Evolutionary conservation across 2,888 invertebrate species (phyloP).

Genomic region (Cheilosia grossa): DNA sequence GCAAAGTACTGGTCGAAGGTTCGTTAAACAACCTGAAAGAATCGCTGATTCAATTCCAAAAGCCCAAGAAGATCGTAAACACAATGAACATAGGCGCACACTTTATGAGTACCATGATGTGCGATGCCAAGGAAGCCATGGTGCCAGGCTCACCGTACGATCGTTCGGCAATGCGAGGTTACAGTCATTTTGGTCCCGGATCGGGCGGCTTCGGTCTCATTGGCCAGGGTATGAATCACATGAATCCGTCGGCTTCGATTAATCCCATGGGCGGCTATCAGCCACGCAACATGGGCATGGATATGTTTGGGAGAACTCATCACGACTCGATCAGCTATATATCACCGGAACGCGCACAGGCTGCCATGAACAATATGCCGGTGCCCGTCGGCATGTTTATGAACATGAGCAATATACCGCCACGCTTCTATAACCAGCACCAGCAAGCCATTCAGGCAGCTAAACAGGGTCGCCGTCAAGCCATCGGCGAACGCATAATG

Average conservation of each 20-base stretch:
- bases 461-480: slow-evolving; percentile 82
- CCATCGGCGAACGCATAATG: slow-evolving; percentile 77
- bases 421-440: slow-evolving; percentile 90
- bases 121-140: slow-evolving; percentile 97
- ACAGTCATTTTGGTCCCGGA: slow-evolving; percentile 75
- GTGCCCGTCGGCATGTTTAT: slow-evolving; percentile 97
- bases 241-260: slow-evolving; percentile 47
- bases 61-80: slow-evolving; percentile 97
- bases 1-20: slow-evolving; percentile 96
- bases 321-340: slow-evolving; percentile 97
- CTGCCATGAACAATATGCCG: slow-evolving; percentile 91
- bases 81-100: slow-evolving; percentile 97
- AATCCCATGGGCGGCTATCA: slow-evolving; percentile 72
- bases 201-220: slow-evolving; percentile 50
- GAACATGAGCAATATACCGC: slow-evolving; percentile 92
- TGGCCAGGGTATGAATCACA: slow-evolving; percentile 55
- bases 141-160: slow-evolving; percentile 97
- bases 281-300: slow-evolving; percentile 82
- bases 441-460: slow-evolving; percentile 86
- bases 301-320: slow-evolving; percentile 89
- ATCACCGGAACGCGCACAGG: slow-evolving; percentile 91
- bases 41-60: slow-evolving; percentile 97
- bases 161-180: slow-evolving; percentile 85
- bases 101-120: slow-evolving; percentile 98
- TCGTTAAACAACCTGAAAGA: slow-evolving; percentile 98